Base-by-base conservation (phyloP, 2,888 invertebrate species). In the Andricus curvator region DNA sequence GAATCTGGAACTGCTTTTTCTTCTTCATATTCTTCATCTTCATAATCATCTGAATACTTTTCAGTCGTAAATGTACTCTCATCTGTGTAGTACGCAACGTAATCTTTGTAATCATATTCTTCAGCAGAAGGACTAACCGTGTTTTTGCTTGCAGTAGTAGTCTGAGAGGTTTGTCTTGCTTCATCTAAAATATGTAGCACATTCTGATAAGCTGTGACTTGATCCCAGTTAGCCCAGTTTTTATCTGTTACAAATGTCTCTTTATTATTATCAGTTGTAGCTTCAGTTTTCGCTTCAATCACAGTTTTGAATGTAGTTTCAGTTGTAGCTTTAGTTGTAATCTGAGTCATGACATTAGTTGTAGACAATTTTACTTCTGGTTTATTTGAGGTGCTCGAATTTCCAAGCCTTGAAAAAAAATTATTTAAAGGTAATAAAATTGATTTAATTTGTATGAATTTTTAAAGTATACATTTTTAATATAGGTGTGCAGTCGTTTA, bases 1-100 rank as follows among this genome's bases (percentile, higher is more conserved):
- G n/a, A 70, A 25, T 25, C 48, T 29, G 37, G 11, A 22, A 60
- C 15, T 29, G 2, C 70, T 9, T 22, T 20, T 4, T 33, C 70
- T 17, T 29, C 29, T 13, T 70, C 48, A 22, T 48, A 22, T 60
- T 60, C 70, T 70, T 70, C n/a, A n/a, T n/a, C 70, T 70, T 51
- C 70, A 51, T 70, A 37, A 22, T 67, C 11, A 13, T 44, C 70
- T 70, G 51, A 51, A 29, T 51, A 51, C 13, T 29, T 29, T 33
- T 70, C 70, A 51, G 70, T 70, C 4, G 70, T 70, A 0, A 70
- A 29, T 17, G 51, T 20, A 29, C 13, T 51, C 11, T 70, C 13
- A n/a, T 70, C 70, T 20, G 48, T 51, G 6, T 51, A 70, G 20
- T 44, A 51, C 29, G 51, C 51, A 33, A 60, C 4, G 20, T 22